Conservation (phyloP, 2,888 invertebrate genomes). For the Pelosia muscerda region DNA sequence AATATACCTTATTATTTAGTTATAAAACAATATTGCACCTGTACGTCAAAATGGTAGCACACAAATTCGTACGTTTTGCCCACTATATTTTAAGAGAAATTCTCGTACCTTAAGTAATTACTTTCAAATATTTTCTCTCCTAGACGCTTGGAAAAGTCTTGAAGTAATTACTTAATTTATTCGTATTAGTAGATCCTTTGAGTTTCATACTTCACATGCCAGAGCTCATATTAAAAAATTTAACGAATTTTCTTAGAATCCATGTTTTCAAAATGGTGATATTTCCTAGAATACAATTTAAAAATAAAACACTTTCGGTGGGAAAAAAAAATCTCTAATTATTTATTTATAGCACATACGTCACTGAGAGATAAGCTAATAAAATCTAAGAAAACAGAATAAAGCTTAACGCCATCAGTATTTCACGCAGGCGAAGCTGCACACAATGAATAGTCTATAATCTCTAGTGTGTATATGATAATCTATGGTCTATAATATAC, state of each 20-base stretch:
- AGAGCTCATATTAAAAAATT: not conserved
- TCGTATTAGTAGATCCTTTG: not conserved
- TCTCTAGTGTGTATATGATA: no score
- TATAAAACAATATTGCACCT: not conserved
- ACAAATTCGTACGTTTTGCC: not conserved
- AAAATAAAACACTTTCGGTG: not conserved
- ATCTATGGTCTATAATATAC: no score
- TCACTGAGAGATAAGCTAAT: no score
- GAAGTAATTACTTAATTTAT: not conserved
- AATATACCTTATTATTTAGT: not conserved
- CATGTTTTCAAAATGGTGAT: not conserved
- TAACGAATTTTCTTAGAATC: not conserved
- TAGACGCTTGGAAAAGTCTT: not conserved
- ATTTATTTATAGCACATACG: no score
- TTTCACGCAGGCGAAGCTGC: no score
- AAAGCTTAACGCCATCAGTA: no score
- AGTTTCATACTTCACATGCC: not conserved
- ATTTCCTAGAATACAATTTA: not conserved
- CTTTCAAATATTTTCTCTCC: not conserved
- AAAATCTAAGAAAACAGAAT: no score
- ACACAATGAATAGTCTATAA: no score
- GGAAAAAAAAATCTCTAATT: no score
- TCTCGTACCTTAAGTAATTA: not conserved
- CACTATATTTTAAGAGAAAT: not conserved
- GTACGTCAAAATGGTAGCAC: not conserved